Evolutionary conservation across 2,888 invertebrate species (phyloP), one percentile per base, ranked within the genome.

Genomic region (Brachyopa scutellaris): DNA sequence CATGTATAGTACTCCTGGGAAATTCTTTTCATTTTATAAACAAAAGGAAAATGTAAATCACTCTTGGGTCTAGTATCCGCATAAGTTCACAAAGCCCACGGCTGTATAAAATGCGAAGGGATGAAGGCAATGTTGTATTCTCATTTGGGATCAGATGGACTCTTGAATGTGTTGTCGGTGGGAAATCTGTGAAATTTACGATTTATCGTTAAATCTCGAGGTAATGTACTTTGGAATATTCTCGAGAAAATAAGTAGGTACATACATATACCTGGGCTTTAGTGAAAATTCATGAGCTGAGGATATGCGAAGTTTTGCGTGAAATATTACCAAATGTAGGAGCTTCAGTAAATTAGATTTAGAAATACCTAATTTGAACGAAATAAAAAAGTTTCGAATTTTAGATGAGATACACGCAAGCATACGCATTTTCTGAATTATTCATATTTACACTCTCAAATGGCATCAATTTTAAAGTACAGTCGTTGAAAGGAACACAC

Each of bases 141-240:
- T 38, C 7, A 23, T 49, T 36, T 29, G 36, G 5, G 26, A 21
- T 33, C 15, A 29, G 57, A 47, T 40, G 66, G 29, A 66, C 21
- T 29, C 3, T 26, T 3, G 26, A 6, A 26, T 49, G 13, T 9
- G 26, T 40, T 59, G 40, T 17, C 40, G 17, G 45, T 36, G 29
- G 21, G 33, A 45, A 33, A 55, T 26, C 33, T 47, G 40, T 31
- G 38, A 33, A 33, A 47, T 61, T 61, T 70, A 70, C 33, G 31
- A 4, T 42, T 1, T n/a, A n/a, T 51, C 70, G 49, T 70, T 51
- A 69, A 69, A 17, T 29, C 15, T 9, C 13, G 15, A 8, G 15
- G 49, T 13, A 17, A 42, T 23, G 49, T 51, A 15, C 49, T 69
- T 47, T 33, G 26, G 13, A 47, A 57, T 6, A 9, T 9, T 26